Base-by-base conservation (phyloP, 2,888 invertebrate species). In the Pseudoips prasinana region DNA sequence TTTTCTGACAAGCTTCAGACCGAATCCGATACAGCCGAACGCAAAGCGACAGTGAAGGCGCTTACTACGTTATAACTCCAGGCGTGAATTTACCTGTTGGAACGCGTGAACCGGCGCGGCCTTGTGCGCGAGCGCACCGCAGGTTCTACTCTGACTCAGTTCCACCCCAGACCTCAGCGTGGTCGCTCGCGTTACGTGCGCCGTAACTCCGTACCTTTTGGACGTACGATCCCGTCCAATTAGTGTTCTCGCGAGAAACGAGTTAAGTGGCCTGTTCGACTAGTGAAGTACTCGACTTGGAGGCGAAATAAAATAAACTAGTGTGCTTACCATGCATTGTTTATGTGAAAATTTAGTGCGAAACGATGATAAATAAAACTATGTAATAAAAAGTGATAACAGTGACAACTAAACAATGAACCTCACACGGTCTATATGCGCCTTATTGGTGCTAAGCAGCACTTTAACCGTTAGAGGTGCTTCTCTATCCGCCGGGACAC, bases 61-160 rank as follows among this genome's bases (percentile, higher is more conserved):
- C 65, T 76, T 86, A 75, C 42, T 58, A 58, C 84, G 57, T 86
- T 88, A 68, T 66, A 49, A 48, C 49, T 58, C 47, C 55, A 46
- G 52, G 66, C 70, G 59, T 66, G 68, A 77, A 75, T 78, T 89
- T 88, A 90, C 89, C 89, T 89, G 89, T 87, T 90, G 90, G 91
- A 90, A 89, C 91, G 87, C 86, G 85, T 87, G 87, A 89, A 89
- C 87, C 84, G 78, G 75, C 81, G 86, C 89, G 88, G 90, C 88
- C 90, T 89, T 89, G 90, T 89, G 90, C 89, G 90, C 90, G 90
- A 89, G 88, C 89, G 88, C 88, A 83, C 68, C 77, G 74, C 82
- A 85, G 81, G 85, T 86, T 82, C 67, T 76, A 78, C 72, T 76
- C 59, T 61, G 54, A 76, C 72, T 78, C 77, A 89, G 90, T 90